Evolutionary conservation across 2,113 vertebrate species (phyloP), one percentile per base, ranked within the genome.

Genomic region (Telmatochromis brichardi): DNA sequence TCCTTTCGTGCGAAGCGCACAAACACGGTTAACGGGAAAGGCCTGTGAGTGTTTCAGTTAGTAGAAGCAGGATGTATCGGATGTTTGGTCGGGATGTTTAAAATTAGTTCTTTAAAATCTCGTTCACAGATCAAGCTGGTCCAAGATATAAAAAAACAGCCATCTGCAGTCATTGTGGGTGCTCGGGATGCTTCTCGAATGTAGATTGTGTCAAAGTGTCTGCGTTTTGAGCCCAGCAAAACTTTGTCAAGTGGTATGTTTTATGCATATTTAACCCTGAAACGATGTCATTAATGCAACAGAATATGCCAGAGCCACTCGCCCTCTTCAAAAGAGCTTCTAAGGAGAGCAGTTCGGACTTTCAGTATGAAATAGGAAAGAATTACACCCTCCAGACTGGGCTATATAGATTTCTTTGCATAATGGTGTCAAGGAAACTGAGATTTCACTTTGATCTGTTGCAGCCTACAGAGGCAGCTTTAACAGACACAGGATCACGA

Each of bases 371-470:
- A 83, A 81, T 83, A 55, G 31, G 80, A 85, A 85, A 84, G 87
- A 42, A 42, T 23, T 23, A 92, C 54, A 86, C 81, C 58, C 58
- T 83, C 55, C 47, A 86, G 89, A 2, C 31, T 9, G 12, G 81
- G 68, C 60, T 35, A 1, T 85, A 19, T 54, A 58, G 68, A 85
- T 85, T 53, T 84, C 73, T 83, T 85, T 85, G 82, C 71, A 81
- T 86, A 57, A 91, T 53, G 35, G 86, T 86, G 57, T 79, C 71
- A 80, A 26, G 79, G 86, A 83, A 87, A 85, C 54, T 17, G 84
- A 91, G 58, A 17, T 82, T 83, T 83, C 60, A 28, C 60, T 90
- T 80, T 89, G 86, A 88, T 92, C 81, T 31, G 5, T 40, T 78
- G 3, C 54, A 45, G 53, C 50, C 51, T 63, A 15, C 47, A 1